phyloP scores from a whole-genome alignment of 2,797 vertebrate species.

The Catostomus latipinnis region DNA sequence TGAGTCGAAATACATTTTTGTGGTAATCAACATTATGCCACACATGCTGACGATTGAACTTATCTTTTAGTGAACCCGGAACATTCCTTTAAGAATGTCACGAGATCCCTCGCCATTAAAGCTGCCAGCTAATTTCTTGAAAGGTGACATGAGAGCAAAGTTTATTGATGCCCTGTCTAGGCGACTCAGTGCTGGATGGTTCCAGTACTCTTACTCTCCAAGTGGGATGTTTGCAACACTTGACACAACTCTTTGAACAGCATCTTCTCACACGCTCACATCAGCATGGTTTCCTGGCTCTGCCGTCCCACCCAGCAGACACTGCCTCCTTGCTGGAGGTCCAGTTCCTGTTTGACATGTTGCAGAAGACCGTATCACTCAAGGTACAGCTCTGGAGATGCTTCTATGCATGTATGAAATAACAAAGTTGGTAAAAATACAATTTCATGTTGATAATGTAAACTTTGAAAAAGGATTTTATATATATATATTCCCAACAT shows the following conservation, averaged over 20 bases:
- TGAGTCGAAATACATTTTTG: too few species aligned
- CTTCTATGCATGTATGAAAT: background rate
- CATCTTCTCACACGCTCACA: conserved; percentile 83
- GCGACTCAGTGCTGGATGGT: conserved; percentile 88
- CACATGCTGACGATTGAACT: too few species aligned
- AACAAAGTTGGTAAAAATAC: background rate
- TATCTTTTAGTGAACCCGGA: too few species aligned
- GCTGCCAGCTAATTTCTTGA: background rate
- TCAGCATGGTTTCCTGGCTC: conserved; percentile 87
- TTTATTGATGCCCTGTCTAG: conserved; percentile 66
- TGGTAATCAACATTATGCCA: too few species aligned
- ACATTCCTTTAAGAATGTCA: background rate
- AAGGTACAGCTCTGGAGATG: conserved; percentile 79
- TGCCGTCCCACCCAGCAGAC: conserved; percentile 93
- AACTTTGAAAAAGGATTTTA: too few species aligned
- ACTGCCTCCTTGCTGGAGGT: conserved; percentile 86
- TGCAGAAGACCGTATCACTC: conserved; percentile 92
- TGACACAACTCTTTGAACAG: conserved; percentile 89
- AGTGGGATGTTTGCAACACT: conserved; percentile 86
- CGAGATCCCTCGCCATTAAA: background rate
- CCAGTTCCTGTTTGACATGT: conserved; percentile 94
- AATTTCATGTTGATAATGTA: background rate
- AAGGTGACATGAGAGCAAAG: background rate
- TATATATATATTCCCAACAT: too few species aligned
- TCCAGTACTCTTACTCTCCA: conserved; percentile 89